These are phyloP conservation scores for Dicyrtomina minuta DNA, from an alignment of 2,888 invertebrate genomes.

Conservation along the genomic window DNA sequence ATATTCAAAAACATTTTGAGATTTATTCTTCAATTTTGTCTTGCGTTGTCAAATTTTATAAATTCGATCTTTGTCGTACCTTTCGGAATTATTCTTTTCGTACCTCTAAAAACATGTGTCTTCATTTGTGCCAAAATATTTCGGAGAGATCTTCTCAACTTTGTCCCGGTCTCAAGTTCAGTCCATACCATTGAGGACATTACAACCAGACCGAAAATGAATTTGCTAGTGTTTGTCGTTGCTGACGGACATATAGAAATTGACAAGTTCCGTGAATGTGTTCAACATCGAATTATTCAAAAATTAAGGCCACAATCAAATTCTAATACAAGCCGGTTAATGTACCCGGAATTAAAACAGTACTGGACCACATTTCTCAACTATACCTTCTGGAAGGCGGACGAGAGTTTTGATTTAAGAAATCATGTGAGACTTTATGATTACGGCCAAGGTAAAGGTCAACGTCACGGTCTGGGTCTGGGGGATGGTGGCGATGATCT, in stretches of 20 bases:
- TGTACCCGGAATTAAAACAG: slow-evolving; percentile 36
- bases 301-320: neutral
- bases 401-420: slow-evolving; percentile 20
- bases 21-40: too few relatives aligned
- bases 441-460: too few relatives aligned
- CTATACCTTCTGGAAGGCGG: slow-evolving; percentile 35
- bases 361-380: slow-evolving; percentile 24
- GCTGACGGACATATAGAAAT: neutral
- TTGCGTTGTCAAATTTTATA: too few relatives aligned
- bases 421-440: slow-evolving; percentile 21
- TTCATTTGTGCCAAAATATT: too few relatives aligned
- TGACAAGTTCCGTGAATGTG: neutral
- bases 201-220: neutral
- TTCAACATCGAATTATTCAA: neutral
- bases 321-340: neutral
- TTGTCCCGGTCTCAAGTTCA: neutral
- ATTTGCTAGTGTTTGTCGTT: too few relatives aligned
- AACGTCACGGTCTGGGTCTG: too few relatives aligned
- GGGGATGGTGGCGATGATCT: too few relatives aligned
- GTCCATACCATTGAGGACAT: neutral
- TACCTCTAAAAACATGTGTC: neutral
- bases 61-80: too few relatives aligned
- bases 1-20: too few relatives aligned
- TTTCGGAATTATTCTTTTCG: neutral
- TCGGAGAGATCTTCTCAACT: neutral